Base-by-base conservation (phyloP, 2,113 vertebrate genomes). In the Pogonocichla stellata region DNA sequence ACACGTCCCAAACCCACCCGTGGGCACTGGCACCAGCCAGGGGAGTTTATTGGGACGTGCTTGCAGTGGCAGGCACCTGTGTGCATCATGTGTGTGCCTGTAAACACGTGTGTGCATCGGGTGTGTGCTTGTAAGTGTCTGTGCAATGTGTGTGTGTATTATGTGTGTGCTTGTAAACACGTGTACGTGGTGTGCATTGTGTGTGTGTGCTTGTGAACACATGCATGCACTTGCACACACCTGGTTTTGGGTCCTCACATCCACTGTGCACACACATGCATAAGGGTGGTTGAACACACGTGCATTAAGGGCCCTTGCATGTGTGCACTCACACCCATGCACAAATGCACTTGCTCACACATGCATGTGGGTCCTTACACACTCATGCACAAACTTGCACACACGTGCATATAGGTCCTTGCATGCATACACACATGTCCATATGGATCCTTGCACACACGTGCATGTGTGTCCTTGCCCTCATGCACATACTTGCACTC, bases 151-250 rank as follows among this genome's bases (percentile, higher is more conserved):
- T 5, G 45, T 69, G 25, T 20, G 8, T 38, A 38, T 14, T 20
- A 2, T 15, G 34, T 28, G 48, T 28, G 61, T 66, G 40, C 38
- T 22, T 61, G 56, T 31, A 10, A 45, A n/a, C 40, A 65, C 64
- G 7, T 17, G 22, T 23, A 9, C 36, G 36, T 36, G 36, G 40
- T 42, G 40, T 42, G 40, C 40, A 42, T 36, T 36, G 36, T 36
- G 36, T 36, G 36, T 36, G 36, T 36, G 36, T 36, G 36, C 36
- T 36, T 36, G 36, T 36, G 36, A 36, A 36, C 36, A 36, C 36
- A 36, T 1, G 9, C 8, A 0, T 13, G 0, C 2, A 2, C n/a
- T 48, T 48, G 65, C 60, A 33, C 10, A 36, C 26, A 2, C 1
- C 1, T 38, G 36, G 5, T 28, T 23, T 2, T 19, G 58, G 22